Percentiles rank a stretch among this genome's conserved stretches.
Conservation (phyloP, 2,888 invertebrate species). For the Drosophila nr. perissopoda region DNA sequence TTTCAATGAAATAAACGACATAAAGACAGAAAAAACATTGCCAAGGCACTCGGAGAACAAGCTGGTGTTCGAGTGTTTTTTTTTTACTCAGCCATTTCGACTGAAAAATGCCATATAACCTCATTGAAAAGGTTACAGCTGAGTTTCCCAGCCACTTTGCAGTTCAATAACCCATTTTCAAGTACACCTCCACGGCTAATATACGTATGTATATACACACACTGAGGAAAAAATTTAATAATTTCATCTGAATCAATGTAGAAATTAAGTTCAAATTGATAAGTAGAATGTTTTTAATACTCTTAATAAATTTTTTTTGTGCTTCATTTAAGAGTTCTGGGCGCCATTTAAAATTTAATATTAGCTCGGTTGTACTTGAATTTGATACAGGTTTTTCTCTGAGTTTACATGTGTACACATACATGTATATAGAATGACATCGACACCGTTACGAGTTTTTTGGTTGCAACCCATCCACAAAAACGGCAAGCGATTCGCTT, state of each 20-base stretch:
- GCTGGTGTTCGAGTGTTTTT: conserved; percentile 40
- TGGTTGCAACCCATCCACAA: conserved; percentile 52
- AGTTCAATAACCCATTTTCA: conserved; percentile 61
- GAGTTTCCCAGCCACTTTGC: conserved; percentile 49
- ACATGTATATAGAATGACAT: conserved; percentile 19
- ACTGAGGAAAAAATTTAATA: not conserved
- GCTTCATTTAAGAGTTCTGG: not conserved
- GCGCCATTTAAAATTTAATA: not conserved
- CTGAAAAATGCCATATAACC: conserved; percentile 6
- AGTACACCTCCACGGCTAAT: not conserved
- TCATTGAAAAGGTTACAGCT: conserved; percentile 1
- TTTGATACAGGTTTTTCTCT: not conserved
- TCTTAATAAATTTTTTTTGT: not conserved
- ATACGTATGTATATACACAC: not conserved
- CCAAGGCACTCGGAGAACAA: conserved; percentile 29
- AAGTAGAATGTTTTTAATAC: not conserved
- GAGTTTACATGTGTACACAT: not conserved
- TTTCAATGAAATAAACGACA: conserved; percentile 31
- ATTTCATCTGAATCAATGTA: not conserved
- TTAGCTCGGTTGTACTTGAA: not conserved
- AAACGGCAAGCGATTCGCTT: conserved; percentile 74
- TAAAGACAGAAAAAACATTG: conserved; percentile 17
- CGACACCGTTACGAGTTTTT: conserved; percentile 33
- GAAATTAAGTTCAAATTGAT: not conserved
- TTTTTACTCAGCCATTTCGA: conserved; percentile 34